Evolutionary conservation across 2,113 vertebrate genomes (phyloP).

Genomic region (Ceuthmochares aereus): DNA sequence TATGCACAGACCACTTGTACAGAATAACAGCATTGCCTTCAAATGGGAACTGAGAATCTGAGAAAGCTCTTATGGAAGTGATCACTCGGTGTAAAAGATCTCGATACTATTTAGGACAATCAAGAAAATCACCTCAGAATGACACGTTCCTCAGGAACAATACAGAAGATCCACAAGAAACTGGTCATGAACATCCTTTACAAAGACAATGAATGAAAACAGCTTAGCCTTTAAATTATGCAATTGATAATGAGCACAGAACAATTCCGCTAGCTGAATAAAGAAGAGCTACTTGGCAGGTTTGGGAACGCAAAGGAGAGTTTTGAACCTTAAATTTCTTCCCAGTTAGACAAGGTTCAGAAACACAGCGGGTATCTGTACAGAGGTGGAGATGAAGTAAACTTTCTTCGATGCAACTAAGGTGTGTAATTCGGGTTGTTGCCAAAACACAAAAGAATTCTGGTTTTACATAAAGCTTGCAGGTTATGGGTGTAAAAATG

Average conservation of each 20-base stretch:
- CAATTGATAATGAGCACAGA: neutral
- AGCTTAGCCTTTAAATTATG: neutral
- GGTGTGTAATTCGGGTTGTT: neutral
- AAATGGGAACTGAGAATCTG: neutral
- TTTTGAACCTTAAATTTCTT: neutral
- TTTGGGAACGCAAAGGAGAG: neutral
- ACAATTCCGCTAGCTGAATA: neutral
- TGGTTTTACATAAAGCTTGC: neutral
- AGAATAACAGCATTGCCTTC: neutral
- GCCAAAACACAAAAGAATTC: neutral
- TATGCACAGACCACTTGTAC: no score
- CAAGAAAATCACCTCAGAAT: neutral
- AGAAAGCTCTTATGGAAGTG: neutral
- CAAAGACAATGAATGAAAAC: neutral
- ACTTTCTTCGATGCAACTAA: neutral
- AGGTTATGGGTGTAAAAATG: neutral
- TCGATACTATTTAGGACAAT: neutral
- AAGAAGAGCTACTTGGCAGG: neutral
- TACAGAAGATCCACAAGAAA: neutral
- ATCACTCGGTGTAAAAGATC: neutral
- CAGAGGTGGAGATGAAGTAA: neutral
- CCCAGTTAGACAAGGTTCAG: neutral
- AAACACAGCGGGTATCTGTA: neutral
- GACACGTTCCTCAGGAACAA: neutral
- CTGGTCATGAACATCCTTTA: neutral